A percentile compares a stretch with the other conserved stretches of the same genome.
These are phyloP conservation scores for Homalodisca vitripennis DNA, from an alignment of 1,140 invertebrate genomes.

Conservation along the genomic window DNA sequence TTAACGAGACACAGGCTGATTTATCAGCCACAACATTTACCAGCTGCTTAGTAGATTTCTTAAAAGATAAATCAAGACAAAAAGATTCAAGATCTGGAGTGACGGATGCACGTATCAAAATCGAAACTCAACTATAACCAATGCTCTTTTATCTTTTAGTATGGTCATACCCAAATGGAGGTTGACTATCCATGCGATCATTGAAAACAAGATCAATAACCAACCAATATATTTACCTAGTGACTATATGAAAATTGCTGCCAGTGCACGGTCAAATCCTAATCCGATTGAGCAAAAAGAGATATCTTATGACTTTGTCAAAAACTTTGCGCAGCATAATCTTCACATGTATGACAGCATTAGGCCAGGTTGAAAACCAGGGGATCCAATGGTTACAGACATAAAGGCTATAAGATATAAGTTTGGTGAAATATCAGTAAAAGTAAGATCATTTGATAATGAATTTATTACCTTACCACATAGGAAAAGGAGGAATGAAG, in stretches of 20 bases:
- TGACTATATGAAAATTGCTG: constrained; percentile 26
- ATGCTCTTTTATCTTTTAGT: constrained; percentile 44
- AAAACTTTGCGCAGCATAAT: background rate
- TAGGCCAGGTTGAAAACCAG: background rate
- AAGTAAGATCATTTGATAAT: background rate
- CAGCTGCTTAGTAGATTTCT: constrained; percentile 44
- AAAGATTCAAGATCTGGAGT: constrained; percentile 19
- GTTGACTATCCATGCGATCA: constrained; percentile 46
- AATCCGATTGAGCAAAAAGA: background rate
- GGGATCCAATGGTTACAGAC: background rate
- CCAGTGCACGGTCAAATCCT: background rate
- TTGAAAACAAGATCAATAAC: constrained; percentile 41
- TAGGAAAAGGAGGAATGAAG: background rate
- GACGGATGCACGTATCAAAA: constrained; percentile 47
- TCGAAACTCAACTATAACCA: constrained; percentile 44
- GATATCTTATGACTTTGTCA: background rate
- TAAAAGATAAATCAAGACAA: constrained; percentile 33
- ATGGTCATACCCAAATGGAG: constrained; percentile 51
- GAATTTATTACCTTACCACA: background rate
- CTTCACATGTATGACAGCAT: background rate
- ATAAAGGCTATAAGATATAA: background rate
- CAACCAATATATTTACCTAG: constrained; percentile 22
- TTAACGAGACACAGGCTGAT: constrained; percentile 48
- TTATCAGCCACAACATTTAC: constrained; percentile 48
- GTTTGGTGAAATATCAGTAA: background rate